A percentile compares a stretch with the other conserved stretches of the same genome.
These are phyloP conservation scores for Chinchilla lanigera DNA, from an alignment of 2,113 vertebrate genomes.

Conservation along the genomic window DNA sequence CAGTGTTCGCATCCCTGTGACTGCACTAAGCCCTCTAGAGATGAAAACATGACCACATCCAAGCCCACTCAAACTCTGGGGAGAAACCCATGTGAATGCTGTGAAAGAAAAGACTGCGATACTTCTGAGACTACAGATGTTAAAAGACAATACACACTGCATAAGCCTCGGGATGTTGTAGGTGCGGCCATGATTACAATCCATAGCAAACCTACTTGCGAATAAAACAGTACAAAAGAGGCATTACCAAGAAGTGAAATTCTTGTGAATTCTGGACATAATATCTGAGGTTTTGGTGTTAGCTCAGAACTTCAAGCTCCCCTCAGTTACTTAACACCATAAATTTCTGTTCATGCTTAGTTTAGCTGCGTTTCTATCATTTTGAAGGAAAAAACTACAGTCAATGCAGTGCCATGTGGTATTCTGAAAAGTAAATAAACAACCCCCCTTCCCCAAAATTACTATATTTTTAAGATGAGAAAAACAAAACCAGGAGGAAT, in stretches of 20 bases:
- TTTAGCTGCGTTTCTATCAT: background rate
- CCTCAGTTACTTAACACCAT: background rate
- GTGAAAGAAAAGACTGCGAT: background rate
- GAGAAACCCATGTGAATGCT: background rate
- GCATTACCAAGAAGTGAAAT: background rate
- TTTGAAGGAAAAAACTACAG: conserved; percentile 21
- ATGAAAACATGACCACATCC: background rate
- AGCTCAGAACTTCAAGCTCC: background rate
- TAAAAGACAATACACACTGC: background rate
- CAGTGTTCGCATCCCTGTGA: background rate
- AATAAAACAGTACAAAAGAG: background rate
- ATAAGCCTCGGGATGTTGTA: background rate
- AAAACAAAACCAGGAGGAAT: background rate
- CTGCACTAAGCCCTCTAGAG: background rate
- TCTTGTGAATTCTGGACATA: background rate
- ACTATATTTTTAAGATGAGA: background rate
- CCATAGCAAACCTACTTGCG: background rate
- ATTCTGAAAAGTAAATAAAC: background rate
- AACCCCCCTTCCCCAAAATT: background rate
- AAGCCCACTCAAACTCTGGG: background rate
- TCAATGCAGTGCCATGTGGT: background rate
- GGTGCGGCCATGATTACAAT: background rate
- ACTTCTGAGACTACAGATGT: background rate
- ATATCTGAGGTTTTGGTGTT: background rate
- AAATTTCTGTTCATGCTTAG: background rate